Evolutionary conservation across 2,888 invertebrate species (phyloP), one percentile per base, ranked within the genome.

Genomic region (Pachycephus smyrnensis): DNA sequence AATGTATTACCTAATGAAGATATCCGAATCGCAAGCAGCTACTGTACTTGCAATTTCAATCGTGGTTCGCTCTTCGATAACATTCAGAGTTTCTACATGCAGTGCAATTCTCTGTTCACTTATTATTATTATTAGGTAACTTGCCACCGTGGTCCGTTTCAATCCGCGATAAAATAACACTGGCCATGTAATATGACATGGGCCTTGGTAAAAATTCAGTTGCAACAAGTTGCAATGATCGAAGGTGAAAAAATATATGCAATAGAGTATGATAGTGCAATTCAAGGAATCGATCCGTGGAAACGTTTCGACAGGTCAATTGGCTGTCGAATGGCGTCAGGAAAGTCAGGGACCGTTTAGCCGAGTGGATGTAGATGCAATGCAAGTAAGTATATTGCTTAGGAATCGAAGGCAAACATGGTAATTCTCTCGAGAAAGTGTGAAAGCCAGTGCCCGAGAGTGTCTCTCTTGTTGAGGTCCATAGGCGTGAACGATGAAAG

Each of bases 381-480:
- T 73, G 73, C n/a, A 4, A 35, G 23, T 77, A 37, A 37, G 37
- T 69, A 37, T 31, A 31, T 68, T 68, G 68, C 36, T 36, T 4
- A 68, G 71, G 71, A 30, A 9, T 55, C 71, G 71, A 77, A 74
- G 68, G 15, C 3, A 71, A 35, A 77, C 33, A 12, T 12, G 73
- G 33, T 11, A n/a, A 79, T 73, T 37, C 71, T 69, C 76, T 77
- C 83, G 81, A 81, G 86, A 85, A 85, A 85, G 84, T 84, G 85
- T 85, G 81, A 85, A 85, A 81, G 76, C 75, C n/a, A 55, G 55
- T 23, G 23, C 55, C 30, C 32, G 71, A 71, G 71, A 71, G 23
- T 71, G 71, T 31, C 69, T 30, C 31, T 69, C 37, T 12, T 2
- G 37, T 37, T 37, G 37, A 37, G 37, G 37, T 55, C 55, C 55